Base-by-base conservation (phyloP, 2,888 invertebrate species). In the Nematopogon swammerdamellus region DNA sequence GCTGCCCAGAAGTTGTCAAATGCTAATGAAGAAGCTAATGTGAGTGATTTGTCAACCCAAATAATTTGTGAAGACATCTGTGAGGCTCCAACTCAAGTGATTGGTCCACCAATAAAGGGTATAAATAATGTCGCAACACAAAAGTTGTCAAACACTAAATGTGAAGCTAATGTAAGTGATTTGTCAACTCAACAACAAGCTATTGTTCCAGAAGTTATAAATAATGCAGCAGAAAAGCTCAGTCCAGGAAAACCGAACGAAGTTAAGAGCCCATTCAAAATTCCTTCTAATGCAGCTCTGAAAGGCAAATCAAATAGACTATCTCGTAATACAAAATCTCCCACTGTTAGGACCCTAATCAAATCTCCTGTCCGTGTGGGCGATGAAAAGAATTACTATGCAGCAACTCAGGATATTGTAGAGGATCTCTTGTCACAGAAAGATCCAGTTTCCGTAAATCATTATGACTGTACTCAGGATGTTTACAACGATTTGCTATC, bases 361-460 rank as follows among this genome's bases (percentile, higher is more conserved):
- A 51, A 42, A 51, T 44, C 3, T 2, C 42, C 43, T 43, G 49
- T 20, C 5, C 14, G 42, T 3, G 25, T n/a, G 30, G 52, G 55
- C 1, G 56, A 56, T 10, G 61, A 65, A 45, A 60, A 65, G 18
- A 66, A 66, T 52, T 75, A 69, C 59, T 77, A 79, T 56, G 58
- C 60, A 36, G 61, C 63, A 6, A 79, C 77, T 6, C 77, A 79
- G 62, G 73, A 77, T 18, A 57, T 79, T 52, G 58, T 61, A 14
- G 55, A 67, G 20, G 77, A 77, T 53, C 59, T 77, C 47, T 72
- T 66, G 53, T 60, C 72, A 18, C 75, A 76, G 61, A 61, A 50
- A 58, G 55, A 60, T 44, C 42, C 48, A 25, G 4, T 6, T 2
- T 8, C 5, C 8, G 43, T 10, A 4, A 25, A 25, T 10, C n/a